Evolutionary conservation across 2,113 vertebrate genomes (phyloP).

Genomic region (Calyptommatus sinebrachiatus): DNA sequence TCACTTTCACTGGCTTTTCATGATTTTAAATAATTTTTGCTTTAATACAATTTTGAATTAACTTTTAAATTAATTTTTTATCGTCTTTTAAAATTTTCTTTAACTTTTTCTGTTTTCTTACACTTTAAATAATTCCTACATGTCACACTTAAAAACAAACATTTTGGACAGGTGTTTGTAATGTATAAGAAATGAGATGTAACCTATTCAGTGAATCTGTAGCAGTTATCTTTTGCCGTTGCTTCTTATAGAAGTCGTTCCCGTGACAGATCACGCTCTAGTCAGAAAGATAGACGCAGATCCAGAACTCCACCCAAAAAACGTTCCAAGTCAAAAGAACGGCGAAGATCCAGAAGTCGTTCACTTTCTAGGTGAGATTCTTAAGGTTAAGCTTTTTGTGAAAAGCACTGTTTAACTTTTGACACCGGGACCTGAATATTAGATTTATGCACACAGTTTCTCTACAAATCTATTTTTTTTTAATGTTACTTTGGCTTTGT

Average conservation of each 20-base stretch:
- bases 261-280: constrained; percentile 76
- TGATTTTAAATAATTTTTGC: too few relatives aligned
- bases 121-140: not conserved
- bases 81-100: not conserved
- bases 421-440: not conserved
- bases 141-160: not conserved
- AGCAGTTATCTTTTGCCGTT: constrained; percentile 22
- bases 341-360: constrained; percentile 78
- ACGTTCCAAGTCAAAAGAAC: constrained; percentile 84
- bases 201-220: not conserved
- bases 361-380: constrained; percentile 79
- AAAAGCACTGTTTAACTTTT: not conserved
- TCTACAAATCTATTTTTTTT: not conserved
- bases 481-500: too few relatives aligned
- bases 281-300: constrained; percentile 75
- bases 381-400: not conserved
- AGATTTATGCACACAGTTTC: not conserved
- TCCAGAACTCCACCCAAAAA: constrained; percentile 81
- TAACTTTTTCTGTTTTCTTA: not conserved
- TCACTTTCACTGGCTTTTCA: not conserved
- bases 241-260: constrained; percentile 73
- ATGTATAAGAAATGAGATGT: not conserved
- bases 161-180: not conserved
- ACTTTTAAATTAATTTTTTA: too few relatives aligned
- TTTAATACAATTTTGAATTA: too few relatives aligned